These are phyloP conservation scores for Ormyrus rosae DNA, from an alignment of 2,888 invertebrate species.

Conservation along the genomic window DNA sequence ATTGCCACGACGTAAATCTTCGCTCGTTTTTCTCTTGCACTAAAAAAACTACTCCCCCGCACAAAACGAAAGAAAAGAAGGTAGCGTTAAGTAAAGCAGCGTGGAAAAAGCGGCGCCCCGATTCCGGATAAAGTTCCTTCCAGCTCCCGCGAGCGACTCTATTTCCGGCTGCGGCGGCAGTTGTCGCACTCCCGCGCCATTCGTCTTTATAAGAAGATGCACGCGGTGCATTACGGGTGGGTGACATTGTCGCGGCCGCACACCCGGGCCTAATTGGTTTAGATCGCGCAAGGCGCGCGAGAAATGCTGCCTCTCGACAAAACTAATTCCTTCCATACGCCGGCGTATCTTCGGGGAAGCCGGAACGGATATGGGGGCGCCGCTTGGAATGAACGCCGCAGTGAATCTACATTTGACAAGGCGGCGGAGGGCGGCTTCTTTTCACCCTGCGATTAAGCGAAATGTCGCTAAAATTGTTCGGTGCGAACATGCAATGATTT, in stretches of 20 bases:
- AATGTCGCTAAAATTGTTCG: constrained; percentile 25
- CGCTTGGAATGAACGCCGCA: constrained; percentile 72
- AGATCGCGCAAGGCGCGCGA: constrained; percentile 62
- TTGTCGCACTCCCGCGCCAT: constrained; percentile 27
- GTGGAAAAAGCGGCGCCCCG: constrained; percentile 28
- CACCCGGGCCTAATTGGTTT: constrained; percentile 73
- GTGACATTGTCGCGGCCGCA: constrained; percentile 70
- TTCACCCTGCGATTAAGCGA: constrained; percentile 1
- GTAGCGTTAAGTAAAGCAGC: constrained; percentile 6
- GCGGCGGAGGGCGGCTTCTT: constrained; percentile 6
- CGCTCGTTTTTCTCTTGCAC: constrained; percentile 25
- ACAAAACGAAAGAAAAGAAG: constrained; percentile 31
- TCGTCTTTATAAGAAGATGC: constrained; percentile 42
- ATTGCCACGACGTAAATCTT: constrained; percentile 47
- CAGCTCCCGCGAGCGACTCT: constrained; percentile 54
- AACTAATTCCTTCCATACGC: constrained; percentile 75
- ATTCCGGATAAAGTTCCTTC: constrained; percentile 51
- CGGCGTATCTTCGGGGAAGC: constrained; percentile 70
- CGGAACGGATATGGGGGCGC: constrained; percentile 75
- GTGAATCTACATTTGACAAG: constrained; percentile 63
- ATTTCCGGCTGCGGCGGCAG: constrained; percentile 57
- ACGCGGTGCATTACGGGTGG: constrained; percentile 66
- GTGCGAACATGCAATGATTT: constrained; percentile 4
- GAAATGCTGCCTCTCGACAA: constrained; percentile 67
- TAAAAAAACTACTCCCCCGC: constrained; percentile 13